phyloP scores from a whole-genome alignment of 2,113 vertebrate species.

The Orycteropus afer region DNA sequence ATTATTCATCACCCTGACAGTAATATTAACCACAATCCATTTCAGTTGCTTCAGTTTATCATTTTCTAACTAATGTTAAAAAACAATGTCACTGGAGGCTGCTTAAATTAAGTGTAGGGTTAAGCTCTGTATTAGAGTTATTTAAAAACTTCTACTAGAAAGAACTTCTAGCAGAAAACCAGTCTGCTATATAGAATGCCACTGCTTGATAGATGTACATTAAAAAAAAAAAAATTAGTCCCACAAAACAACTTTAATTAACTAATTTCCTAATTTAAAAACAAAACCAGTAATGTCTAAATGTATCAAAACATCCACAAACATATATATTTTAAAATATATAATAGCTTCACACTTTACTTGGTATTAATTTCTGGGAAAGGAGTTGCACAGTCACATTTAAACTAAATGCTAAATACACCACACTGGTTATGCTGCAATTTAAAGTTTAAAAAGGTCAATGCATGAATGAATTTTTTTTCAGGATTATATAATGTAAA shows the following conservation, averaged over 20 bases:
- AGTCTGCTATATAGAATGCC: background rate
- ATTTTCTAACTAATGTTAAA: constrained; percentile 84
- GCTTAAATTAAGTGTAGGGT: constrained; percentile 83
- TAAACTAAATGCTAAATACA: constrained; percentile 39
- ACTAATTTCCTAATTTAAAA: constrained; percentile 32
- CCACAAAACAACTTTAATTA: background rate
- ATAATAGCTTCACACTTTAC: background rate
- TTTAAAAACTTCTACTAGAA: constrained; percentile 57
- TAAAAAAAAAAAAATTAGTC: background rate
- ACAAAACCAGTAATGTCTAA: background rate
- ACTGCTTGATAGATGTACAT: constrained; percentile 14
- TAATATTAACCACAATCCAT: constrained; percentile 87
- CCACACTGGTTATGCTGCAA: background rate
- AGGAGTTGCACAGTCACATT: background rate
- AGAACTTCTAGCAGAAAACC: constrained; percentile 34
- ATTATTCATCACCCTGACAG: constrained; percentile 82
- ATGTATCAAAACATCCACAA: background rate
- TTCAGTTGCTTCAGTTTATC: constrained; percentile 86
- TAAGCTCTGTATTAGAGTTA: constrained; percentile 76
- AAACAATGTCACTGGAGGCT: constrained; percentile 81
- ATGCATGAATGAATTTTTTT: background rate
- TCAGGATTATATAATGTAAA: background rate
- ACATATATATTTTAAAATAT: background rate
- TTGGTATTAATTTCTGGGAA: background rate
- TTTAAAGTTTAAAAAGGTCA: constrained; percentile 9